Percentiles rank a stretch among this genome's conserved stretches.
Evolutionary conservation across 2,888 invertebrate genomes (phyloP).

Genomic region (Hirtodrosophila histrioides): DNA sequence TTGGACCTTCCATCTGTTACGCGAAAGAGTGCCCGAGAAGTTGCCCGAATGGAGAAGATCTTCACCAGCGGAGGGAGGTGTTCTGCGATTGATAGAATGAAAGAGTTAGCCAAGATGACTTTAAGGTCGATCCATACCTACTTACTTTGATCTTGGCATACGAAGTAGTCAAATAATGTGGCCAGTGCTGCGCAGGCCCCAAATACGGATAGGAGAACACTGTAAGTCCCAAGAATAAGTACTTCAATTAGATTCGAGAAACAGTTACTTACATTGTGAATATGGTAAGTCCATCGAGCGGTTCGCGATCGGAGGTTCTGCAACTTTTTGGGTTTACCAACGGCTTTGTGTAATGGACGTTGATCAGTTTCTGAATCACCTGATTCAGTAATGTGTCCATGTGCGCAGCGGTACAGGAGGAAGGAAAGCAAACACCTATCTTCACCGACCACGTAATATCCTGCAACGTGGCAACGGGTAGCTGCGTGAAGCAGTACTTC

Average conservation of each 20-base stretch:
- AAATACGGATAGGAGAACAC: conserved; percentile 43
- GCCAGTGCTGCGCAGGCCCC: conserved; percentile 40
- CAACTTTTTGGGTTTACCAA: conserved; percentile 23
- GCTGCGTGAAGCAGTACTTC: conserved; percentile 51
- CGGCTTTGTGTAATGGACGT: not conserved
- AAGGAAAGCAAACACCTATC: conserved; percentile 72
- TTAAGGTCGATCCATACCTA: not conserved
- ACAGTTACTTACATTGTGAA: conserved; percentile 67
- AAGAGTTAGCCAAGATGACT: not conserved
- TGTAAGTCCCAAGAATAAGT: conserved; percentile 14
- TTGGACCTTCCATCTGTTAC: conserved; percentile 33
- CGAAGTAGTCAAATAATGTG: conserved; percentile 60
- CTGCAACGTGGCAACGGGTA: conserved; percentile 17
- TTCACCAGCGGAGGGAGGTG: conserved; percentile 38
- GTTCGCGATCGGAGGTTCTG: conserved; percentile 8
- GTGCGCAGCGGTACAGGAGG: conserved; percentile 52
- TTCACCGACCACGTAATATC: conserved; percentile 17
- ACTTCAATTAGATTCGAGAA: not conserved
- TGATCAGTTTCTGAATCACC: conserved; percentile 26
- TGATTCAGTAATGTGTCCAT: conserved; percentile 48
- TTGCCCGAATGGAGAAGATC: conserved; percentile 68
- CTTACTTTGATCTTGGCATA: conserved; percentile 41
- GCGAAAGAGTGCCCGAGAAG: conserved; percentile 50
- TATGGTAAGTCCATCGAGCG: conserved; percentile 61
- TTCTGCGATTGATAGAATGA: not conserved